Evolutionary conservation across 2,113 vertebrate genomes (phyloP), one percentile per base, ranked within the genome.

Genomic region (Myotis lucifugus): DNA sequence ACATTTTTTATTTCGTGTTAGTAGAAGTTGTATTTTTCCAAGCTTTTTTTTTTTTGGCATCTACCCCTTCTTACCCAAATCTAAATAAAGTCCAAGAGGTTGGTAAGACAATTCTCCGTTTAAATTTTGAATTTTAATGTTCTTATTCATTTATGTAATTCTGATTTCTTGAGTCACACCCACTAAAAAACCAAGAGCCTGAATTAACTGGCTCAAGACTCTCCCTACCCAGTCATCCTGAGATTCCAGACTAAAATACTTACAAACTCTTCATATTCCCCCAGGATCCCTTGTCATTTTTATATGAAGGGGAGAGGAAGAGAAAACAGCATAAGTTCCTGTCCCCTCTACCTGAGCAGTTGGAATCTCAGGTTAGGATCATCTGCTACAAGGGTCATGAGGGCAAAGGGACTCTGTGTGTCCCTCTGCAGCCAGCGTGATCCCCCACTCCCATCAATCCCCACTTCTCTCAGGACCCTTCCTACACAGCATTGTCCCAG

Each of bases 141-240:
- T 91, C 18, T 93, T 89, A 73, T 61, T 67, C 8, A 73, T 64
- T 91, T 82, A 29, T 0, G 27, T 95, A 82, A 93, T 56, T 93
- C 2, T 2, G 40, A 14, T 67, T 46, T 91, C 29, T 96, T 82
- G n/a, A 74, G 17, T 81, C 19, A 79, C 3, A 77, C 48, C 21
- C 27, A 78, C 25, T 88, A 66, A 91, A 85, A 82, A 86, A 48
- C 15, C 34, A 87, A 92, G 19, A 72, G 27, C 81, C 15, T 70
- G 23, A 4, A 14, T 76, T 70, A 54, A 50, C 18, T 34, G 18
- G 32, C 23, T 19, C 11, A 34, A 70, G 48, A 46, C 12, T 27
- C n/a, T 81, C 29, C 34, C 25, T 92, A n/a, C 29, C 32, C 2
- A 40, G 40, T 86, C 54, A n/a, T 67, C 40, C 37, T 61, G 67